Percentiles rank a stretch among this genome's conserved stretches.
phyloP scores from a whole-genome alignment of 2,888 invertebrate species.

The Thalpophila matura region DNA sequence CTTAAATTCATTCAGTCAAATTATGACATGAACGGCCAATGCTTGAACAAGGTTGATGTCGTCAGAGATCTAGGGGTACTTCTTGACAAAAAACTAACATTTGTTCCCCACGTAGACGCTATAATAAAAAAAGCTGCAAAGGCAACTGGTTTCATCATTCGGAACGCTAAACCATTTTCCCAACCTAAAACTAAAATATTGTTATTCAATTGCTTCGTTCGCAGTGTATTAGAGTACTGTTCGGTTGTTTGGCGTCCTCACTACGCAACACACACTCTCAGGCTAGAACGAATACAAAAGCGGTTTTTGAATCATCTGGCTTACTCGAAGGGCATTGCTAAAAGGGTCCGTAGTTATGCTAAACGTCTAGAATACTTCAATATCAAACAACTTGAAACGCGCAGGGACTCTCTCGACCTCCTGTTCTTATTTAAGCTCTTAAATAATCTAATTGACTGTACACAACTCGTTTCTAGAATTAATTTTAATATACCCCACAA shows the following conservation, averaged over 20 bases:
- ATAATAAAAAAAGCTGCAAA: slow-evolving; percentile 5
- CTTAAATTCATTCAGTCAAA: neutral
- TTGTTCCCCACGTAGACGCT: slow-evolving; percentile 1
- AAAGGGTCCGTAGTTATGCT: neutral
- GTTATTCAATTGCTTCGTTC: neutral
- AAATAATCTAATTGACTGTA: neutral
- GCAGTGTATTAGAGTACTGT: neutral
- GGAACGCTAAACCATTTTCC: neutral
- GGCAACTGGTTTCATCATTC: neutral
- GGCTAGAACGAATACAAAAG: slow-evolving; percentile 1
- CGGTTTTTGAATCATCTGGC: neutral
- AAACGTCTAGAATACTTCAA: neutral
- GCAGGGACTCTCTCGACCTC: neutral
- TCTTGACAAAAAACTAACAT: slow-evolving; percentile 5
- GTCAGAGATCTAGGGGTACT: slow-evolving; percentile 11
- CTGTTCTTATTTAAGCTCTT: neutral
- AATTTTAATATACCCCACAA: neutral
- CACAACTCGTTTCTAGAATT: neutral
- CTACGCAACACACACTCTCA: neutral
- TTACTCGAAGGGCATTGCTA: neutral
- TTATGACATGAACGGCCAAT: slow-evolving; percentile 4
- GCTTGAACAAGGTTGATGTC: slow-evolving; percentile 8
- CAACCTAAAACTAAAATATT: neutral
- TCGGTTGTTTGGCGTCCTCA: neutral
- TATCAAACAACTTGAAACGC: neutral